Percentiles rank a stretch among this genome's conserved stretches.
phyloP scores from a whole-genome alignment of 2,113 vertebrate genomes.

The Acrocephalus kingi region DNA sequence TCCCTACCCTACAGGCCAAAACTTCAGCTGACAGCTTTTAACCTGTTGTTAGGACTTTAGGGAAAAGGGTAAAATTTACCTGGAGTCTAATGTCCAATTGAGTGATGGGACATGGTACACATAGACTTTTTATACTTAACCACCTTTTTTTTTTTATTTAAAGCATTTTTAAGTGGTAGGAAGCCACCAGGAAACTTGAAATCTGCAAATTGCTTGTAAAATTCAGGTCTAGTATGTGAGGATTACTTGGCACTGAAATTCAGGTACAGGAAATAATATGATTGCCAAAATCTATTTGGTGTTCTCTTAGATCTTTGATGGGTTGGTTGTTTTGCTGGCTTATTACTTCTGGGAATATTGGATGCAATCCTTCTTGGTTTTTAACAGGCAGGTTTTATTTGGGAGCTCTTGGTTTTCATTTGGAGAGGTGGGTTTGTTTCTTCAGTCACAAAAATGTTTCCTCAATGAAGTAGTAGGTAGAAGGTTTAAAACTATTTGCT shows the following conservation, averaged over 20 bases:
- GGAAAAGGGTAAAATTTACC: background rate
- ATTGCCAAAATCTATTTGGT: background rate
- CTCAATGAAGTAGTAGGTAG: background rate
- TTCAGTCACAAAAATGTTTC: background rate
- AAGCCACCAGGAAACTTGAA: background rate
- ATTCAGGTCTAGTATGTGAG: background rate
- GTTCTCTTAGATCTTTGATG: background rate
- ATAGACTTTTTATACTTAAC: background rate
- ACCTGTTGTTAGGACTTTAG: background rate
- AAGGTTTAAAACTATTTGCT: constrained; percentile 15
- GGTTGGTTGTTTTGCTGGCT: constrained; percentile 5
- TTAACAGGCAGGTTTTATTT: background rate
- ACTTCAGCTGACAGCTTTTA: background rate
- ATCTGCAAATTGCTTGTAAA: background rate
- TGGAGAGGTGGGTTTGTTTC: background rate
- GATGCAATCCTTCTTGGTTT: background rate
- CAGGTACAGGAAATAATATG: background rate
- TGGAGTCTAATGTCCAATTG: background rate
- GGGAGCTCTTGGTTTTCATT: background rate
- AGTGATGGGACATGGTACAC: background rate
- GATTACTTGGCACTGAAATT: background rate
- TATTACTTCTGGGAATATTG: background rate
- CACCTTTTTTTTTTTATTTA: constrained; percentile 21
- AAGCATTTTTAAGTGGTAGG: background rate
- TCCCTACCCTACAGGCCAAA: background rate